phyloP scores from a whole-genome alignment of 1,140 invertebrate genomes.

The Anadara kagoshimensis region DNA sequence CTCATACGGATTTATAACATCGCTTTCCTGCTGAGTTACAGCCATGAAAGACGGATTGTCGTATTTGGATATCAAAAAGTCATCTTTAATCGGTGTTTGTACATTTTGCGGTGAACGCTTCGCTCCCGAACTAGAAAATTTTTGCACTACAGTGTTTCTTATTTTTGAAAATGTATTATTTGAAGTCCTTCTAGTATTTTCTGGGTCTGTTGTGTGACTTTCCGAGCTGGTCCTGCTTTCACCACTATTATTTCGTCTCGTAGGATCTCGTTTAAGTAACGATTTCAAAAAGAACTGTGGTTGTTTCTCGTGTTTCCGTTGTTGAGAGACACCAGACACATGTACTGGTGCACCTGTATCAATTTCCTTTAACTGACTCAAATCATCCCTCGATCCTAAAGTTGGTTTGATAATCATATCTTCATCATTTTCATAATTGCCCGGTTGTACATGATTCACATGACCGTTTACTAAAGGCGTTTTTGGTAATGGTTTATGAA shows the following conservation, averaged over 20 bases:
- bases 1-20: constrained; percentile 36
- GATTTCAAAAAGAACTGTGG: constrained; percentile 43
- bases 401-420: constrained; percentile 21
- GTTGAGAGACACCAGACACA: not conserved
- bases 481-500: constrained; percentile 63
- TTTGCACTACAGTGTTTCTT: constrained; percentile 51
- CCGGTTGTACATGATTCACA: not conserved
- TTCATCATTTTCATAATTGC: constrained; percentile 43
- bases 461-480: constrained; percentile 8
- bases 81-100: too few species aligned
- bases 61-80: too few species aligned
- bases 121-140: constrained; percentile 39
- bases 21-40: constrained; percentile 18
- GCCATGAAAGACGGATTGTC: constrained; percentile 19
- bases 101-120: not conserved
- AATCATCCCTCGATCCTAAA: constrained; percentile 12
- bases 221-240: constrained; percentile 21
- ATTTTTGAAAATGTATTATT: constrained; percentile 50
- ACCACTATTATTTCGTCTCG: constrained; percentile 27
- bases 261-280: constrained; percentile 47
- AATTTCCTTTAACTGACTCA: too few species aligned
- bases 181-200: not conserved
- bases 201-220: constrained; percentile 1
- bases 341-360: not conserved
- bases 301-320: constrained; percentile 25